phyloP scores from a whole-genome alignment of 1,140 invertebrate genomes.

The Doryteuthis pealeii region DNA sequence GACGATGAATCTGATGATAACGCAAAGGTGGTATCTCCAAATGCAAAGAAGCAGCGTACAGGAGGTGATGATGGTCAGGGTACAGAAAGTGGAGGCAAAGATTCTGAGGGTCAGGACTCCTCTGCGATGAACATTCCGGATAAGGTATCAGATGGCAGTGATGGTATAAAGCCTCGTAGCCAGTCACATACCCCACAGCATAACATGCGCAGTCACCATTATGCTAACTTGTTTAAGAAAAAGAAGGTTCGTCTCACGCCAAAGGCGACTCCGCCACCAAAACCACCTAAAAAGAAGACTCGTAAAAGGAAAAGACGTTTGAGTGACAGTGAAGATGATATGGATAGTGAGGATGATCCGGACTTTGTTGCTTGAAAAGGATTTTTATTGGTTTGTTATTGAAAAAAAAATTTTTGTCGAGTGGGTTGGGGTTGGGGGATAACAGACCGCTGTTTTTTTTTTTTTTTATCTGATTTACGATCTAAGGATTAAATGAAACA shows the following conservation, averaged over 20 bases:
- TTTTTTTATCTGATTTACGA: slow-evolving; percentile 23
- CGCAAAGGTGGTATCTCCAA: slow-evolving; percentile 30
- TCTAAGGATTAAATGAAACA: too few relatives aligned
- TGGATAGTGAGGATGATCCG: slow-evolving; percentile 50
- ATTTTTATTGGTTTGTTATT: slow-evolving; percentile 18
- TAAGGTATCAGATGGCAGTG: slow-evolving; percentile 18
- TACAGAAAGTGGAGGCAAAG: slow-evolving; percentile 18
- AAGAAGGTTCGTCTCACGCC: neutral
- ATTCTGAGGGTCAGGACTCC: slow-evolving; percentile 20
- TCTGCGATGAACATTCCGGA: slow-evolving; percentile 16
- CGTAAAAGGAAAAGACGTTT: slow-evolving; percentile 38
- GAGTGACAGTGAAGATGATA: slow-evolving; percentile 45
- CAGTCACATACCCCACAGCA: neutral
- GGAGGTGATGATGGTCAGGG: slow-evolving; percentile 16
- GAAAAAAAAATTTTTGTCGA: slow-evolving; percentile 13
- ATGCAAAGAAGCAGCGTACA: slow-evolving; percentile 17
- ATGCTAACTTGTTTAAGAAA: slow-evolving; percentile 3
- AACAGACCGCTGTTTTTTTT: slow-evolving; percentile 14
- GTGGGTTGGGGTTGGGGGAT: slow-evolving; percentile 18
- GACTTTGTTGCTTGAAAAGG: slow-evolving; percentile 36
- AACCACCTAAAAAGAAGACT: slow-evolving; percentile 44
- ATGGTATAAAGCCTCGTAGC: slow-evolving; percentile 13
- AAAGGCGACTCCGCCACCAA: neutral
- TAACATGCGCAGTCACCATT: neutral
- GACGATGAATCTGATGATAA: slow-evolving; percentile 72